Base-by-base conservation (phyloP, 2,797 vertebrate species). In the Pampus argenteus region DNA sequence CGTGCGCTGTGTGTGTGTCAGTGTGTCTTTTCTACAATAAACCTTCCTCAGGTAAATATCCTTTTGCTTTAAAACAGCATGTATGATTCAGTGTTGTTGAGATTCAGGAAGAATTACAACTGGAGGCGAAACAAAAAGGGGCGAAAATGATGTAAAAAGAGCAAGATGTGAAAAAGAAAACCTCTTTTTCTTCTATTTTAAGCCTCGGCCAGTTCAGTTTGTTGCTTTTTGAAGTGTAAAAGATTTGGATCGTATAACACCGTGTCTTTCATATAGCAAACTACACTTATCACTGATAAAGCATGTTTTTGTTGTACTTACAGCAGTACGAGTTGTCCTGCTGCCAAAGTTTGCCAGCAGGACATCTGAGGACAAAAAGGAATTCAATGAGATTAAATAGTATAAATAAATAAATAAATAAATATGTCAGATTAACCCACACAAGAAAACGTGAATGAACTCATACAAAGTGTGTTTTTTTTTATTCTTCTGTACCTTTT, bases 1-100 rank as follows among this genome's bases (percentile, higher is more conserved):
- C 14, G 10, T 17, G 29, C 38, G 57, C n/a, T 67, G 63, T 34
- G 34, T 81, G 60, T 66, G 42, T 76, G 71, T 79, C 49, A 60
- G 69, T 61, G 66, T 84, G 68, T 83, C 28, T 71, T 81, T 76
- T 76, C 49, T 52, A 55, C 81, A 77, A 78, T 81, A 85, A 89
- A 85, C 61, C 67, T 71, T 76, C 82, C 66, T 42, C 36, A 63
- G 61, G 72, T 75, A 74, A 81, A 90, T 77, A 81, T 79, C 60
- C n/a, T 40, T 40, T 51, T 17, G 45, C 66, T 54, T 67, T 83
- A 74, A 83, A 79, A 64, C 58, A 54, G 40, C 74, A 71, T 55
- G 70, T 81, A 84, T 79, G 49, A 75, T 65, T 75, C 8, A 31
- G 66, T 82, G 47, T 77, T 73, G 45, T 49, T 76, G 69, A 74